Percentiles rank a stretch among this genome's conserved stretches.
Conservation (phyloP, 2,797 vertebrate genomes). For the Phoxinus dragarum region DNA sequence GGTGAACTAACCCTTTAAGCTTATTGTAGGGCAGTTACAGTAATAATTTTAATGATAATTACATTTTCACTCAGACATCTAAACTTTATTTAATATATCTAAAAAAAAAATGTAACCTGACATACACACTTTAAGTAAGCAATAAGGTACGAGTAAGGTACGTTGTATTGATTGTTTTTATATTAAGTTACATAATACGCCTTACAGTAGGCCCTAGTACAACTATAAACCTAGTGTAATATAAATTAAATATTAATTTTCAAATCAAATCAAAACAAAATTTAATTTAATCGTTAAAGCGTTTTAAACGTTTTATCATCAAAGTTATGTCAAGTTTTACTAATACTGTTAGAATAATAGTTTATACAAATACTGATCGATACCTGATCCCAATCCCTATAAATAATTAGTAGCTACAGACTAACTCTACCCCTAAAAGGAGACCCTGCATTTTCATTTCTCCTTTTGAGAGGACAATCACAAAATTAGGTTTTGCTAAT, state of each 20-base stretch:
- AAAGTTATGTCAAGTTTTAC: neutral
- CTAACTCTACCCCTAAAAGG: neutral
- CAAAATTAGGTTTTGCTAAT: neutral
- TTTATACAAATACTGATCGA: neutral
- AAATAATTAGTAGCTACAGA: neutral
- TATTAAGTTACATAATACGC: neutral
- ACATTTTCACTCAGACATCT: too few relatives aligned
- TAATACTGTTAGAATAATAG: neutral
- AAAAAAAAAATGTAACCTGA: too few relatives aligned
- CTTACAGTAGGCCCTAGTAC: neutral
- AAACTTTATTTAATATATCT: too few relatives aligned
- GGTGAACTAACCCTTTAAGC: too few relatives aligned
- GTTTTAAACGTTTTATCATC: neutral
- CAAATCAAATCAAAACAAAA: too few relatives aligned
- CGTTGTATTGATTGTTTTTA: too few relatives aligned
- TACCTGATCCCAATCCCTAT: neutral
- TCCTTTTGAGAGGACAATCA: neutral
- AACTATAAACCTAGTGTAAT: neutral
- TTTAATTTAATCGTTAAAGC: neutral
- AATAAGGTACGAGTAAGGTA: too few relatives aligned
- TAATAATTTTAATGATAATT: too few relatives aligned
- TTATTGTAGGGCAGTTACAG: too few relatives aligned
- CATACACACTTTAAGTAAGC: too few relatives aligned
- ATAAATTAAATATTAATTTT: too few relatives aligned
- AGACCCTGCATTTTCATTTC: neutral